Evolutionary conservation across 2,113 vertebrate genomes (phyloP), one percentile per base, ranked within the genome.

Genomic region (Recurvirostra avosetta): DNA sequence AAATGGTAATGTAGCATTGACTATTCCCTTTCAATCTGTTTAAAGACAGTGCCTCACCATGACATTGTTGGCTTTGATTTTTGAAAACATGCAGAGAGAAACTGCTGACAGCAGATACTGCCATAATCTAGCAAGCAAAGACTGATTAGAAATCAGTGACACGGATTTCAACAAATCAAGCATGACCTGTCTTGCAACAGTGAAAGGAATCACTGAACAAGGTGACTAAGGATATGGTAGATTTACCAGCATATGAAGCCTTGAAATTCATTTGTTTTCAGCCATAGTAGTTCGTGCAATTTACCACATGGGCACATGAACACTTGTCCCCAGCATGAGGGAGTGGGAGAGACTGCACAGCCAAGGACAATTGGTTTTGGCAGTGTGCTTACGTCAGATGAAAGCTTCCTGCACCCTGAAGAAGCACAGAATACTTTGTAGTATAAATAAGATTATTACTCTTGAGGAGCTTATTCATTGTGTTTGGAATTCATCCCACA

Each of bases 191-290:
- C 70, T 63, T 87, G 70, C 52, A 84, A 61, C 16, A 36, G 9
- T 43, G 40, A 91, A 84, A 77, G 6, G 34, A 96, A 79, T 78
- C 36, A 63, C 77, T 89, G 80, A 78, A 81, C 73, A 92, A 78
- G 15, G 32, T 75, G 47, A 52, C 68, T 87, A 82, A 92, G 79
- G 70, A 65, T 68, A 82, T n/a, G 62, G 73, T 45, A 90, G 61
- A 92, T 96, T 94, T 93, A 88, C 20, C 58, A 94, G 62, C 62
- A 90, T 22, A 73, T 58, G 58, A 96, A 79, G 40, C 77, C 68
- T 95, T 91, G 40, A 94, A 85, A 94, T 76, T 29, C 0, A 53
- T 61, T 80, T 95, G 61, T 95, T 96, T 96, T 49, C 87, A 95
- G 50, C 30, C 72, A 70, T 18, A 89, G 34, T 30, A 91, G 34